phyloP scores from a whole-genome alignment of 2,888 invertebrate genomes.

The Dysmachus trigonus region DNA sequence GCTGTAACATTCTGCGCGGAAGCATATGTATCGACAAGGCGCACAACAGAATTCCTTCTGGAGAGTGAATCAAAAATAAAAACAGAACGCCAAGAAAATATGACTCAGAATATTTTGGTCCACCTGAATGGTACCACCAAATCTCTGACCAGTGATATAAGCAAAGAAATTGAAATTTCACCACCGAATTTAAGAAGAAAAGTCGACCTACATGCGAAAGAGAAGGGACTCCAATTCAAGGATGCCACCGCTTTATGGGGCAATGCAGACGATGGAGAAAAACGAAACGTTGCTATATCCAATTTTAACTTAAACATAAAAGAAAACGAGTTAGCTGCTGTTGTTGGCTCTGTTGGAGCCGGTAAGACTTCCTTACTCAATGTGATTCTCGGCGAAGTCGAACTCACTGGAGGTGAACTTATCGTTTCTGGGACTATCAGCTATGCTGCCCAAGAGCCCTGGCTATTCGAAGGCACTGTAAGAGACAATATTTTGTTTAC shows the following conservation, averaged over 20 bases:
- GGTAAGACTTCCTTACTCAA: slow-evolving; percentile 79
- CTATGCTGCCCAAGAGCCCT: slow-evolving; percentile 85
- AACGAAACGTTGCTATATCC: slow-evolving; percentile 54
- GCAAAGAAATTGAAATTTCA: neutral
- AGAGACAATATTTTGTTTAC: slow-evolving; percentile 95
- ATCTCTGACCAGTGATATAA: neutral
- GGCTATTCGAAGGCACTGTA: slow-evolving; percentile 82
- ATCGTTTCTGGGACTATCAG: slow-evolving; percentile 72
- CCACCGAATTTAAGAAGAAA: slow-evolving; percentile 48
- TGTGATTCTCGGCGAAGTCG: slow-evolving; percentile 77
- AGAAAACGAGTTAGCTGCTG: slow-evolving; percentile 59
- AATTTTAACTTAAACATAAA: slow-evolving; percentile 66
- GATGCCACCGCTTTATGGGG: slow-evolving; percentile 68
- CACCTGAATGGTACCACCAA: slow-evolving; percentile 58
- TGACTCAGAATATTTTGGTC: slow-evolving; percentile 43
- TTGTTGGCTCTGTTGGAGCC: slow-evolving; percentile 79
- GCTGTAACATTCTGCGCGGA: slow-evolving; percentile 82
- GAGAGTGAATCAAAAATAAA: slow-evolving; percentile 55
- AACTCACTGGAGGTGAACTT: slow-evolving; percentile 69
- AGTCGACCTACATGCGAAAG: slow-evolving; percentile 53
- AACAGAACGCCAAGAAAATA: neutral
- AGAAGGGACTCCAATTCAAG: slow-evolving; percentile 61
- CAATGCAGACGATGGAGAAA: slow-evolving; percentile 55
- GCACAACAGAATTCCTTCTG: slow-evolving; percentile 74
- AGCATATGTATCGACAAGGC: slow-evolving; percentile 75